phyloP scores from a whole-genome alignment of 2,888 invertebrate species.

The Terebella lapidaria region DNA sequence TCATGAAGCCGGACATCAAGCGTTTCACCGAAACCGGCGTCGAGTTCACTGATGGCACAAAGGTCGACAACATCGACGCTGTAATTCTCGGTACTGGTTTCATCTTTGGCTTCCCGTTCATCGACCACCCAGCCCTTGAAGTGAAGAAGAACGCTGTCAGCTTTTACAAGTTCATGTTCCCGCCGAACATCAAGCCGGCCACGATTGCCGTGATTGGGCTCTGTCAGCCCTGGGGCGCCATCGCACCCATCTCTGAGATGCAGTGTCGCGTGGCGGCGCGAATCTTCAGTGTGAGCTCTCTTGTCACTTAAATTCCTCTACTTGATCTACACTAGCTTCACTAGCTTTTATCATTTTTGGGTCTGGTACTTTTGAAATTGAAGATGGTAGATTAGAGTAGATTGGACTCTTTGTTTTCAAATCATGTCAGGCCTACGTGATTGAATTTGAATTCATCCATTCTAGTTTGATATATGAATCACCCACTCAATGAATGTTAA shows the following conservation, averaged over 20 bases:
- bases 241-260: conserved; percentile 56
- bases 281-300: conserved; percentile 51
- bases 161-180: conserved; percentile 53
- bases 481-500: too few relatives aligned
- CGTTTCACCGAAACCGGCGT: conserved; percentile 38
- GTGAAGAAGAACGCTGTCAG: conserved; percentile 41
- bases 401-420: too few relatives aligned
- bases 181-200: conserved; percentile 39
- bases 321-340: too few relatives aligned
- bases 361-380: too few relatives aligned
- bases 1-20: conserved; percentile 40
- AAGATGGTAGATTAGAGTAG: too few relatives aligned
- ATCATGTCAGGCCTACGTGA: too few relatives aligned
- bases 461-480: too few relatives aligned
- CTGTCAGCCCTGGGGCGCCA: conserved; percentile 54
- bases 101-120: conserved; percentile 53
- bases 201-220: conserved; percentile 55
- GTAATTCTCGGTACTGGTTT: conserved; percentile 52
- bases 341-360: too few relatives aligned
- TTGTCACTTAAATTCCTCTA: too few relatives aligned
- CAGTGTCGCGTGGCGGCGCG: conserved; percentile 54
- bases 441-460: not conserved
- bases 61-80: conserved; percentile 43
- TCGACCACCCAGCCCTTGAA: conserved; percentile 39
- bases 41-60: conserved; percentile 43